phyloP scores from a whole-genome alignment of 2,888 invertebrate genomes.

The Cryptus viduatorius region DNA sequence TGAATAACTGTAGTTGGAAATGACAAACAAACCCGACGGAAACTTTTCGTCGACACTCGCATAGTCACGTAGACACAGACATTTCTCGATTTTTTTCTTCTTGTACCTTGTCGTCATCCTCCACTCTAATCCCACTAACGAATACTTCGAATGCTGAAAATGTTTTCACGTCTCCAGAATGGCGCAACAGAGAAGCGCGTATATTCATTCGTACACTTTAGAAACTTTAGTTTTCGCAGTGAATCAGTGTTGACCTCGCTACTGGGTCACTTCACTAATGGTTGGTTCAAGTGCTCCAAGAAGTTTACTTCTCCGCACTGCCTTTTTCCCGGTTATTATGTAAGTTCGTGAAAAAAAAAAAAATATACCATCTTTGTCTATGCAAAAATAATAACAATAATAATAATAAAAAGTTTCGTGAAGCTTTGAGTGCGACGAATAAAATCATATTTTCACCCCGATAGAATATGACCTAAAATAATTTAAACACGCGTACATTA shows the following conservation, averaged over 20 bases:
- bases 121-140: too few species aligned
- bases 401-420: background rate
- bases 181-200: background rate
- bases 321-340: background rate
- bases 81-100: background rate
- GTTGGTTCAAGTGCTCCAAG: background rate
- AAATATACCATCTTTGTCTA: background rate
- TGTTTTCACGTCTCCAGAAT: too few species aligned
- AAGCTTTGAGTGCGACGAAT: background rate
- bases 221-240: constrained; percentile 1
- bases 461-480: background rate
- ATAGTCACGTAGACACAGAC: background rate
- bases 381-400: background rate
- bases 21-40: background rate
- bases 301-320: background rate
- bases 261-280: background rate
- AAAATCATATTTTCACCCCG: background rate
- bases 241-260: constrained; percentile 16
- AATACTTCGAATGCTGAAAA: background rate
- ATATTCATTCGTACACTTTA: background rate
- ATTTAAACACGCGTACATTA: background rate
- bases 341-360: background rate
- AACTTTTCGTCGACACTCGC: background rate
- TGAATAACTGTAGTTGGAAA: background rate
- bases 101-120: too few species aligned